phyloP scores from a whole-genome alignment of 2,113 vertebrate species.

The Lanius ludovicianus region DNA sequence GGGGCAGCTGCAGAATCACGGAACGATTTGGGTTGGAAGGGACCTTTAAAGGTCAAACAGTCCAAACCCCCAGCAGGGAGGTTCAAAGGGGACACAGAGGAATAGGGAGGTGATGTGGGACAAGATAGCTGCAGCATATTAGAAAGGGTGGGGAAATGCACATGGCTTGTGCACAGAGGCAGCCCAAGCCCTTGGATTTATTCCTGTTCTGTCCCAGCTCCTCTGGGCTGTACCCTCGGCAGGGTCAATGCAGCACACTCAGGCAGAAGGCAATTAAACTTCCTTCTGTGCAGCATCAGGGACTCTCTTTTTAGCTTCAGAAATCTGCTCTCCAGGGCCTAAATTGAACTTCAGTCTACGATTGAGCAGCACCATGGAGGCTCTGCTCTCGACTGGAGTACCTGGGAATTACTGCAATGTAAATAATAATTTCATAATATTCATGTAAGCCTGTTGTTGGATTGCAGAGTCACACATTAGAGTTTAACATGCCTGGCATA shows the following conservation, averaged over 20 bases:
- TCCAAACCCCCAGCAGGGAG: neutral
- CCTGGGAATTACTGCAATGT: constrained; percentile 5
- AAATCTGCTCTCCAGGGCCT: neutral
- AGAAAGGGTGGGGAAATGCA: neutral
- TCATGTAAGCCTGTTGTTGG: neutral
- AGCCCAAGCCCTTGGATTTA: neutral
- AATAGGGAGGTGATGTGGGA: neutral
- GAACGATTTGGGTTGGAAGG: neutral
- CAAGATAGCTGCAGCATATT: neutral
- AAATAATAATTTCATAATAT: constrained; percentile 37
- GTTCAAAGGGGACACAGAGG: neutral
- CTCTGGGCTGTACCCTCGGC: neutral
- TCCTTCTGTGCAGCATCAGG: neutral
- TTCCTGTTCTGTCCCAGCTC: neutral
- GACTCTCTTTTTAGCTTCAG: neutral
- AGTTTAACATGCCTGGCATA: neutral
- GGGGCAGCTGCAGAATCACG: neutral
- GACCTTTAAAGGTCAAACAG: neutral
- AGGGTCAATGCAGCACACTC: neutral
- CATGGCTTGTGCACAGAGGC: rapidly evolving
- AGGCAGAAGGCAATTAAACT: neutral
- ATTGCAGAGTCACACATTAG: neutral
- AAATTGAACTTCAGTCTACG: neutral
- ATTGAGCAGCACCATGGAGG: neutral
- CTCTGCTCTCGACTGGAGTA: neutral